Evolutionary conservation across 2,888 invertebrate genomes (phyloP).

Genomic region (Linyphia triangularis): DNA sequence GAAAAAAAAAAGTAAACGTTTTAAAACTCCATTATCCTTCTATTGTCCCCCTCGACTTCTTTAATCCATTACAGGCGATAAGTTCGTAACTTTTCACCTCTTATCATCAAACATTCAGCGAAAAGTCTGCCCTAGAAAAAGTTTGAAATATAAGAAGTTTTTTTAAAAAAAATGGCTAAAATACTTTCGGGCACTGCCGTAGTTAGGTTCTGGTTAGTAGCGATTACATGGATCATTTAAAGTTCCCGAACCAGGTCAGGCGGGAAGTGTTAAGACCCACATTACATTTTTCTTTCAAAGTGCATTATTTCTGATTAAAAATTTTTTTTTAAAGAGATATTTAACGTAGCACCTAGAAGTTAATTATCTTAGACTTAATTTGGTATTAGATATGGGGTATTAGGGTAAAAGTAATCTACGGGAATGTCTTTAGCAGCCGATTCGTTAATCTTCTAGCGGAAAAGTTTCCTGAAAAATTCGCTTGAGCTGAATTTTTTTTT

Average conservation of each 20-base stretch:
- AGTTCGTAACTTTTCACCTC: slow-evolving; percentile 1
- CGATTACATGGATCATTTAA: slow-evolving; percentile 68
- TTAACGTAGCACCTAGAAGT: background rate
- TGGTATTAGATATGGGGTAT: background rate
- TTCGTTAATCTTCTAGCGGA: background rate
- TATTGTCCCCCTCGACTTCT: background rate
- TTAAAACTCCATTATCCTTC: background rate
- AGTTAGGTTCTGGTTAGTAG: slow-evolving; percentile 47
- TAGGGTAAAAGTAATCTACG: background rate
- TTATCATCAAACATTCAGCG: slow-evolving; percentile 35
- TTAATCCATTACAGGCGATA: slow-evolving; percentile 24
- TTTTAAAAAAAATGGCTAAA: slow-evolving; percentile 18
- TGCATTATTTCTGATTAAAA: slow-evolving; percentile 46
- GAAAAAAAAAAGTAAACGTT: too few species aligned
- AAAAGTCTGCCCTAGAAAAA: slow-evolving; percentile 29
- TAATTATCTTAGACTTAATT: slow-evolving; percentile 5
- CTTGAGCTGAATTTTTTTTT: background rate
- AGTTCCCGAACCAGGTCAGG: slow-evolving; percentile 32
- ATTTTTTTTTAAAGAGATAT: background rate
- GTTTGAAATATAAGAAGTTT: slow-evolving; percentile 11
- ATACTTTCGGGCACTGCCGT: slow-evolving; percentile 39
- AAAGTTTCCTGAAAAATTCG: background rate
- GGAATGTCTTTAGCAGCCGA: background rate
- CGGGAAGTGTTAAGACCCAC: background rate
- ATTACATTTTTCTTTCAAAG: background rate